Evolutionary conservation across 2,888 invertebrate species (phyloP).

Genomic region (Leptopterna dolabrata): DNA sequence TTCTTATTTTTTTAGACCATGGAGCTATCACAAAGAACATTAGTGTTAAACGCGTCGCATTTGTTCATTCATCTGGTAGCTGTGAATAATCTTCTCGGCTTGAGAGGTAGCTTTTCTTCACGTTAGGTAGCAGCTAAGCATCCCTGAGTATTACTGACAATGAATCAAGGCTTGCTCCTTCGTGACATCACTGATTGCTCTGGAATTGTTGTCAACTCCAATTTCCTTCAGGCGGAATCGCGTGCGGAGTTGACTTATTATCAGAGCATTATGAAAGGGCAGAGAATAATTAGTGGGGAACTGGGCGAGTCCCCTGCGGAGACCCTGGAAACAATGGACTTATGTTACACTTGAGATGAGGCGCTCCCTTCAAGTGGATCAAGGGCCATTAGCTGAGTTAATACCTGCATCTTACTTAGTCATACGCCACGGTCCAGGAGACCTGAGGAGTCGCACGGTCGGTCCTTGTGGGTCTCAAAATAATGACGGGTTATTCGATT

Average conservation of each 20-base stretch:
- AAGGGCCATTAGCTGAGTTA: constrained; percentile 51
- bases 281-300: constrained; percentile 45
- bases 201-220: constrained; percentile 1
- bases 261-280: constrained; percentile 36
- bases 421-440: constrained; percentile 45
- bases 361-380: constrained; percentile 47
- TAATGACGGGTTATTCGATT: not conserved
- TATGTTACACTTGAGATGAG: constrained; percentile 52
- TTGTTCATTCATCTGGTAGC: no score
- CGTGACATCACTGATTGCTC: constrained; percentile 32
- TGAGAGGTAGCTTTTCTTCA: no score
- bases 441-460: constrained; percentile 38
- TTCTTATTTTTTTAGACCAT: no score
- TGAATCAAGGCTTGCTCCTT: not conserved
- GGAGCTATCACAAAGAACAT: no score
- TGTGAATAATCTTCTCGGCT: no score
- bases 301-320: constrained; percentile 9
- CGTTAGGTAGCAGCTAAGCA: not conserved
- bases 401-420: constrained; percentile 51
- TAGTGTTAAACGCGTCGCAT: no score
- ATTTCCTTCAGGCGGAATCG: constrained; percentile 31
- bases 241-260: constrained; percentile 47
- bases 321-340: constrained; percentile 40
- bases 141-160: not conserved
- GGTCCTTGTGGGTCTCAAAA: not conserved